Evolutionary conservation across 2,797 vertebrate species (phyloP).

Genomic region (Oophaga sylvatica): DNA sequence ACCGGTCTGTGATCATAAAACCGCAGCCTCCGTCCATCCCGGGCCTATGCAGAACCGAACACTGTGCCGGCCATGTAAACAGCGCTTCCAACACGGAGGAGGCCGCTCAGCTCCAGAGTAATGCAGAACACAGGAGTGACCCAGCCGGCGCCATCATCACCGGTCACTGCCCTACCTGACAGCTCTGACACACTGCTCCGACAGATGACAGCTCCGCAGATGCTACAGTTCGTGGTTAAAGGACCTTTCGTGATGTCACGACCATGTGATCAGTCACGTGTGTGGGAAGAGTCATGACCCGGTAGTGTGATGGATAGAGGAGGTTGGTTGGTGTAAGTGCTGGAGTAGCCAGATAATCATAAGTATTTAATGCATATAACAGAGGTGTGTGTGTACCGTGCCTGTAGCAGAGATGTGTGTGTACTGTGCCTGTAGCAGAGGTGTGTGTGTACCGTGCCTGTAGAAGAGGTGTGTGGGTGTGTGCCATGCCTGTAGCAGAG

Average conservation of each 20-base stretch:
- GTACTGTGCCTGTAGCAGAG: too few relatives aligned
- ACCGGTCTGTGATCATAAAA: background rate
- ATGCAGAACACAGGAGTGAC: background rate
- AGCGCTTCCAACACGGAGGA: background rate
- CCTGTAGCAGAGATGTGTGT: background rate
- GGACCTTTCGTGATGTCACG: background rate
- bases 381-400: background rate
- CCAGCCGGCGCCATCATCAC: background rate
- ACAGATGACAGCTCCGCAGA: slow-evolving; percentile 3
- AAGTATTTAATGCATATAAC: background rate
- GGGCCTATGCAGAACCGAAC: background rate
- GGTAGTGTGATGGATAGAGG: too few relatives aligned
- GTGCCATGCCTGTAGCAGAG: too few relatives aligned
- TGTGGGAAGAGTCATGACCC: background rate
- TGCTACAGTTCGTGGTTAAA: background rate
- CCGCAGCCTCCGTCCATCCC: background rate
- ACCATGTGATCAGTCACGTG: slow-evolving; percentile 3
- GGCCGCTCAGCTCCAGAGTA: background rate
- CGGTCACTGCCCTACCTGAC: background rate
- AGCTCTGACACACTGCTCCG: background rate
- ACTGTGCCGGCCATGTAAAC: too few relatives aligned
- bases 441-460: too few relatives aligned
- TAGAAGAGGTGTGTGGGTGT: too few relatives aligned
- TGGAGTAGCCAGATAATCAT: too few relatives aligned
- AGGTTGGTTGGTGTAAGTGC: too few relatives aligned